Evolutionary conservation across 2,888 invertebrate species (phyloP), one percentile per base, ranked within the genome.

Genomic region (Sesamia inferens): DNA sequence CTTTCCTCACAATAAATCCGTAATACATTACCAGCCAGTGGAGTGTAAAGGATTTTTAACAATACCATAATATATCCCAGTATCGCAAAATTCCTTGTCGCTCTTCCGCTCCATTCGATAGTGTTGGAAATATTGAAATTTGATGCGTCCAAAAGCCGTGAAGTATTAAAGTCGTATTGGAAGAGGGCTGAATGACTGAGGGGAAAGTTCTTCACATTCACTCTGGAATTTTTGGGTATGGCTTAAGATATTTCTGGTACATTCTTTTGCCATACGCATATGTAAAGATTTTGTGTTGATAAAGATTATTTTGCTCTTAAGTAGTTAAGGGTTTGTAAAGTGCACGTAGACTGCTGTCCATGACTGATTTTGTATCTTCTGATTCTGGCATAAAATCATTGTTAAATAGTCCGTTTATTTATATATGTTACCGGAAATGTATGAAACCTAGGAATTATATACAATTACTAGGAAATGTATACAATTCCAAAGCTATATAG

Each of bases 161-260:
- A 87, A 82, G 88, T 87, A 84, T 87, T 85, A 86, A 87, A 86
- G 81, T 87, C 85, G 42, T 84, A 76, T 87, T 73, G 44, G 14
- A 47, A 22, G 69, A 72, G 70, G 75, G 78, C 68, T 58, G 71
- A 69, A 77, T 79, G 67, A 72, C 79, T 66, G 68, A 72, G 64
- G 73, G 85, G 76, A 58, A 78, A 68, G 76, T 69, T 81, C 51
- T 22, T 74, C 74, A 79, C 63, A 75, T 78, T 72, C 70, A 67
- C 71, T 86, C 66, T 63, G 61, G 62, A 48, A 63, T 75, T 81
- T 83, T 84, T 71, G 59, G 71, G 59, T 39, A 54, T 64, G 59
- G 16, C 55, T 16, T 39, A 61, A 84, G 57, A 76, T 76, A 81
- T 81, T 84, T 58, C 24, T 14, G 7, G 42, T 44, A 73, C 22